These are phyloP conservation scores for Sclerodermus sp. DNA, from an alignment of 2,888 invertebrate genomes.

Conservation along the genomic window DNA sequence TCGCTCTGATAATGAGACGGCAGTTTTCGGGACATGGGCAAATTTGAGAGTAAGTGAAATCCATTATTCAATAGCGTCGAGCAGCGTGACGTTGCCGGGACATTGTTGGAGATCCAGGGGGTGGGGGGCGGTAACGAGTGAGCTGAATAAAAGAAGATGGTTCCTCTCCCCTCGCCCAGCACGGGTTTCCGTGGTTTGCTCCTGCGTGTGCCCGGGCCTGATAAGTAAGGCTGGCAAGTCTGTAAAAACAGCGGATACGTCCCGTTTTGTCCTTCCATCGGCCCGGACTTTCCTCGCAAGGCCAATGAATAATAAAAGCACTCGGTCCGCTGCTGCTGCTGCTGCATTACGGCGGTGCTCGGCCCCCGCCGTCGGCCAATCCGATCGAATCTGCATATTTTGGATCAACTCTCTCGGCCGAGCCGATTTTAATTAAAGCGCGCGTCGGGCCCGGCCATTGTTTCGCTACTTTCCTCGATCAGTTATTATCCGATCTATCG, in stretches of 20 bases:
- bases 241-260: conserved; percentile 30
- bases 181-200: too few relatives aligned
- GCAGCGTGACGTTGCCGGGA: too few relatives aligned
- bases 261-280: conserved; percentile 30
- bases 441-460: not conserved
- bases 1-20: too few relatives aligned
- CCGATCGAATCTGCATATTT: conserved; percentile 34
- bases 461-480: not conserved
- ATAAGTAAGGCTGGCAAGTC: not conserved
- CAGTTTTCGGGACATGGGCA: too few relatives aligned
- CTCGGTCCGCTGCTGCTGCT: conserved; percentile 11
- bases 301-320: conserved; percentile 38
- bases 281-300: conserved; percentile 19
- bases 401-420: conserved; percentile 19
- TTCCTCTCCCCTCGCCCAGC: too few relatives aligned
- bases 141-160: too few relatives aligned
- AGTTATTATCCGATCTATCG: not conserved
- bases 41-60: too few relatives aligned
- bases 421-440: not conserved
- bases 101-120: too few relatives aligned
- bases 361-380: conserved; percentile 8
- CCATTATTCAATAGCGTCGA: too few relatives aligned
- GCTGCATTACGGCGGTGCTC: conserved; percentile 18
- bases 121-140: too few relatives aligned
- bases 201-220: not conserved